Percentiles rank a stretch among this genome's conserved stretches.
Conservation (phyloP, 2,888 invertebrate species). For the Drosophila koepferae region DNA sequence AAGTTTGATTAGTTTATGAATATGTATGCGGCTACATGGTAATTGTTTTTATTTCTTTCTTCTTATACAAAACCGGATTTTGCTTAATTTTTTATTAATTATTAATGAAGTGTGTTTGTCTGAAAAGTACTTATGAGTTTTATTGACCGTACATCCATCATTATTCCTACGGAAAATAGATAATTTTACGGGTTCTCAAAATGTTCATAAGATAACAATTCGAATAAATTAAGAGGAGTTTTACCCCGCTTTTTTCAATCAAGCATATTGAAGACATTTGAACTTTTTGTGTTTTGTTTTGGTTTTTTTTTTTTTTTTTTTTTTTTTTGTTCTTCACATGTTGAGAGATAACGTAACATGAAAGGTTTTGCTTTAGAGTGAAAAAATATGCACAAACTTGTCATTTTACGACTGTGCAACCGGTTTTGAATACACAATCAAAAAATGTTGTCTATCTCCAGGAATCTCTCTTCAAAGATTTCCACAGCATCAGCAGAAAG, state of each 20-base stretch:
- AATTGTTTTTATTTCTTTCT: neutral
- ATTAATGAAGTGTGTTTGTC: neutral
- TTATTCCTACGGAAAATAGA: neutral
- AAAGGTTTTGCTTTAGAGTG: conserved; percentile 11
- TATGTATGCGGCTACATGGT: conserved; percentile 5
- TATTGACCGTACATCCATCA: conserved; percentile 15
- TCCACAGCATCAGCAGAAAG: neutral
- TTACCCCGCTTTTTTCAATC: conserved; percentile 17
- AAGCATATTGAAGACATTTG: conserved; percentile 24
- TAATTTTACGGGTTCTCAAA: conserved; percentile 2
- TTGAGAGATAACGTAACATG: conserved; percentile 33
- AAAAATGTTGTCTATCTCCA: conserved; percentile 16
- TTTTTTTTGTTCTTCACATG: conserved; percentile 19
- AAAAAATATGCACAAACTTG: conserved; percentile 35
- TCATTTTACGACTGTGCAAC: conserved; percentile 33
- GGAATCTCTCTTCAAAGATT: neutral
- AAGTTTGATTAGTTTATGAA: conserved; percentile 1
- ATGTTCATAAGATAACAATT: neutral
- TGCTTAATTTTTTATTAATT: neutral
- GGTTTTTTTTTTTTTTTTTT: conserved; percentile 2
- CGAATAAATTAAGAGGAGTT: conserved; percentile 3
- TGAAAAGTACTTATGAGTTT: neutral
- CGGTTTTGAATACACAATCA: conserved; percentile 40
- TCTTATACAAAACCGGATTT: neutral
- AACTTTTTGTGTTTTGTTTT: neutral